Base-by-base conservation (phyloP, 2,888 invertebrate species). In the Candidula unifasciata region DNA sequence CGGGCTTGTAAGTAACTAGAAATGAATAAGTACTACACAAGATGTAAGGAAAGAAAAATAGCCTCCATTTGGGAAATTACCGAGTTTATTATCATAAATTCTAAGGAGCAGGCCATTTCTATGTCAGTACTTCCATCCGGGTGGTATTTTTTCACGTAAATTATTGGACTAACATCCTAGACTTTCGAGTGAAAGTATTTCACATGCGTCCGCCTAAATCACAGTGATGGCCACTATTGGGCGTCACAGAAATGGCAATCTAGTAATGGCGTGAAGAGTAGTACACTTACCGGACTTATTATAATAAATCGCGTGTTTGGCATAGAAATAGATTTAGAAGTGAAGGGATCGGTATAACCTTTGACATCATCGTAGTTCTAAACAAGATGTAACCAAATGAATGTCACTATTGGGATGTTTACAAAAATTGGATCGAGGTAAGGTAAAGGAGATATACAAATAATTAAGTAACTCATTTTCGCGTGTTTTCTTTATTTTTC, bases 401-500 rank as follows among this genome's bases (percentile, higher is more conserved):
- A 74, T 74, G 74, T 74, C 74, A 74, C 27, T 30, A 74, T 30
- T 21, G 30, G 44, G 54, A 33, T 74, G 52, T 74, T 52, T 30
- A 74, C 30, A 74, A 74, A 74, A 27, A 74, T 52, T 24, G 54
- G 52, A 54, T 8, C 30, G 74, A 30, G 52, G 54, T 44, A 74
- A 54, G 52, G 52, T n/a, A n/a, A 74, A 30, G 30, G 74, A 74
- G 54, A 74, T 30, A 74, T n/a, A n/a, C n/a, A n/a, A n/a, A n/a
- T n/a, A n/a, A n/a, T n/a, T n/a, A n/a, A n/a, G n/a, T n/a, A n/a
- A n/a, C n/a, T n/a, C n/a, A n/a, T n/a, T n/a, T n/a, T n/a, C n/a
- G n/a, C n/a, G n/a, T n/a, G n/a, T n/a, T n/a, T n/a, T n/a, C n/a
- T n/a, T n/a, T n/a, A n/a, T n/a, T n/a, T n/a, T n/a, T n/a, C n/a